These are phyloP conservation scores for Chiloscyllium plagiosum DNA, from an alignment of 2,113 vertebrate species.

Conservation along the genomic window DNA sequence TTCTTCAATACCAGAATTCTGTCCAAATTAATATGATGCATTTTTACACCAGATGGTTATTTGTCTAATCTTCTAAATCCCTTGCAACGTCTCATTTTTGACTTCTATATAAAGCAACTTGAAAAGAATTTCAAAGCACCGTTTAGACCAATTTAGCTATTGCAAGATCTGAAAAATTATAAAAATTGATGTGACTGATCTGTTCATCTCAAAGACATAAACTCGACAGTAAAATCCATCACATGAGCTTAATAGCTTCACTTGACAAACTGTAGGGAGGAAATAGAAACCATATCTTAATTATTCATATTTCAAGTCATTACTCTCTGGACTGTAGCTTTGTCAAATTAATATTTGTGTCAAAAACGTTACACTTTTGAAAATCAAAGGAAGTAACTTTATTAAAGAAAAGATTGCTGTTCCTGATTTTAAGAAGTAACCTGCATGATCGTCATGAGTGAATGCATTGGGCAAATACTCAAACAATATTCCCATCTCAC, in stretches of 20 bases:
- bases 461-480: background rate
- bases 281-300: constrained; percentile 29
- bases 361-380: background rate
- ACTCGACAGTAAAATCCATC: constrained; percentile 32
- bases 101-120: background rate
- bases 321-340: background rate
- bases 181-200: constrained; percentile 28
- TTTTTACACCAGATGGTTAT: background rate
- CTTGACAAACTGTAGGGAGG: constrained; percentile 11
- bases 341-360: constrained; percentile 22
- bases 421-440: background rate
- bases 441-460: background rate
- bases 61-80: background rate
- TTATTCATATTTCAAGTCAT: background rate
- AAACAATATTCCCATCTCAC: background rate
- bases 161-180: background rate
- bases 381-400: background rate
- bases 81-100: background rate
- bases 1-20: background rate
- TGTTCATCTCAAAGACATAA: background rate
- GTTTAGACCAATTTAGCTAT: background rate
- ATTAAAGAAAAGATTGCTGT: background rate
- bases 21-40: background rate
- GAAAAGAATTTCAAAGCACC: background rate
- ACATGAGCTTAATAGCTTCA: constrained; percentile 18